Percentiles rank a stretch among this genome's conserved stretches.
Conservation (phyloP, 1,140 invertebrate species). For the Cotesia chilonis region DNA sequence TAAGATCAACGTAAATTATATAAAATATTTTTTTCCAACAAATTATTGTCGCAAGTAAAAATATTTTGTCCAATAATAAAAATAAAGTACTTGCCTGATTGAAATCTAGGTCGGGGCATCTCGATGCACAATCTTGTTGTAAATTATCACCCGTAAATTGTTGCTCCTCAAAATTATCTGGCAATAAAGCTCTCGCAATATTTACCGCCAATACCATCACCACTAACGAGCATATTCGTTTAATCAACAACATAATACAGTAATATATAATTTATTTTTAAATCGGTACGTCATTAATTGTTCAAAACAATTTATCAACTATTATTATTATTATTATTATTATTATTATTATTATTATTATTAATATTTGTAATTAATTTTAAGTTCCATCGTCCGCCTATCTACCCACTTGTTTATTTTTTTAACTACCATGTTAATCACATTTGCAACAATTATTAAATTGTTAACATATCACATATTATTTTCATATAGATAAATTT, state of each 20-base stretch:
- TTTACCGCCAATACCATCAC: constrained; percentile 51
- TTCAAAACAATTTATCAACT: not conserved
- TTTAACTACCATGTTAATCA: not conserved
- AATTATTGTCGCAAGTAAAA: not conserved
- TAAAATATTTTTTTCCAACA: not conserved
- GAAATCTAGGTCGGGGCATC: constrained; percentile 57
- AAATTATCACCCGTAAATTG: constrained; percentile 44
- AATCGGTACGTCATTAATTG: constrained; percentile 12
- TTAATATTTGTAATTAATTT: not conserved
- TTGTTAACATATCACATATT: too few relatives aligned
- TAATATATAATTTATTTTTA: constrained; percentile 27
- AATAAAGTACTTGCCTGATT: constrained; percentile 50
- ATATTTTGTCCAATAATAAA: not conserved
- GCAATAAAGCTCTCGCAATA: constrained; percentile 47
- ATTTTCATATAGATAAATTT: too few relatives aligned
- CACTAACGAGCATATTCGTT: constrained; percentile 52
- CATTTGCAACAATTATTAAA: not conserved
- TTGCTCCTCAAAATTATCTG: constrained; percentile 49
- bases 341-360: too few relatives aligned
- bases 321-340: not conserved
- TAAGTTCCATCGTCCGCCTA: constrained; percentile 2
- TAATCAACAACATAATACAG: constrained; percentile 59
- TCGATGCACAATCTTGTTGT: constrained; percentile 56
- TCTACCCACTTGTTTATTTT: not conserved
- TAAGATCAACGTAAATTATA: too few relatives aligned